Percentiles rank a stretch among this genome's conserved stretches.
phyloP scores from a whole-genome alignment of 2,888 invertebrate genomes.

The Empis livida region DNA sequence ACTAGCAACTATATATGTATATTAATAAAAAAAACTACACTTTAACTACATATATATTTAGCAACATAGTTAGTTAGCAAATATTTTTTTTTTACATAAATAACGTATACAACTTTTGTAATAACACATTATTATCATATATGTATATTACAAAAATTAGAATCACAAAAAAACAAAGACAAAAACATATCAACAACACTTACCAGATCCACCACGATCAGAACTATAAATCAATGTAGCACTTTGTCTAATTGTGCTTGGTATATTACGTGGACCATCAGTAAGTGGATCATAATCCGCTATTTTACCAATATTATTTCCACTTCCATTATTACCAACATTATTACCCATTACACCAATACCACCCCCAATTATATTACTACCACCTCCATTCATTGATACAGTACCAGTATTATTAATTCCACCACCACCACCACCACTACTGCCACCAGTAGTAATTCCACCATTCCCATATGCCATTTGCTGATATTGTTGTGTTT shows the following conservation, averaged over 20 bases:
- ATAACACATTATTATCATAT: too few species aligned
- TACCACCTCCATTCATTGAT: constrained; percentile 12
- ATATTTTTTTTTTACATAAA: too few species aligned
- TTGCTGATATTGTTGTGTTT: constrained; percentile 18
- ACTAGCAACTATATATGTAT: too few species aligned
- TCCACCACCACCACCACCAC: neutral
- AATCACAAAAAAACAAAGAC: neutral
- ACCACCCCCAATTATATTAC: constrained; percentile 10
- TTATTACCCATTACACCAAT: constrained; percentile 15
- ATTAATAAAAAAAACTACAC: too few species aligned
- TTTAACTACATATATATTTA: too few species aligned
- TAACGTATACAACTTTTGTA: too few species aligned
- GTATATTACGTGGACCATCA: constrained; percentile 54
- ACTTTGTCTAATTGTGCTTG: constrained; percentile 62
- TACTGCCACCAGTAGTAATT: constrained; percentile 7
- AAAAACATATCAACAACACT: constrained; percentile 16
- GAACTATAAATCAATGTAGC: constrained; percentile 79
- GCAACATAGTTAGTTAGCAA: too few species aligned
- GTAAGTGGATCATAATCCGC: constrained; percentile 69
- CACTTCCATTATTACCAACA: constrained; percentile 12
- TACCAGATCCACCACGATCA: constrained; percentile 53
- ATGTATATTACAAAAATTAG: too few species aligned
- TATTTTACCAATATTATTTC: constrained; percentile 48
- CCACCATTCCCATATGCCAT: constrained; percentile 7
- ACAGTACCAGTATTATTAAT: neutral